These are phyloP conservation scores for Porites cylindrica DNA, from an alignment of 92 coral and sea anemone species.

Conservation along the genomic window DNA sequence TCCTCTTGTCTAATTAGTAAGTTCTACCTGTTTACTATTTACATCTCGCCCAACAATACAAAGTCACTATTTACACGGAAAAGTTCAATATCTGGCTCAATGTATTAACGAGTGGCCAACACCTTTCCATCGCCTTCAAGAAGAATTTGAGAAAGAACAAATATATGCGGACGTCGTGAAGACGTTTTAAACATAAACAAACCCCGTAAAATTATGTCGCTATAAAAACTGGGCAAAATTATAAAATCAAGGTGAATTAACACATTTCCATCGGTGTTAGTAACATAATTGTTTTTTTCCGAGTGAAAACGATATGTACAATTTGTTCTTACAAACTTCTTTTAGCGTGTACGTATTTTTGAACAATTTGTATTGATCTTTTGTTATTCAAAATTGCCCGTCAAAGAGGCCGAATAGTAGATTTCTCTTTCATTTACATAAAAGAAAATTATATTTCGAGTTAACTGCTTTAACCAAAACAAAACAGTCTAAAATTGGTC, in stretches of 20 bases:
- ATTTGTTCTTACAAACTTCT: background rate
- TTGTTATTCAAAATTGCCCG: background rate
- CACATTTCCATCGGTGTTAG: background rate
- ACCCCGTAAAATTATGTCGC: background rate
- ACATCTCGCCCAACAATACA: background rate
- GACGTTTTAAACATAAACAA: background rate
- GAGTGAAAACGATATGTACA: background rate
- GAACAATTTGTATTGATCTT: constrained; percentile 5
- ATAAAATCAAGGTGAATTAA: background rate
- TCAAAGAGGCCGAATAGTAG: background rate
- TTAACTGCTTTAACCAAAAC: background rate
- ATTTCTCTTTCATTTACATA: background rate
- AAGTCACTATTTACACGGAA: constrained; percentile 24
- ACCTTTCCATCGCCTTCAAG: background rate
- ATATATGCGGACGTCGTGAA: background rate
- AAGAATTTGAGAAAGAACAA: too few relatives aligned
- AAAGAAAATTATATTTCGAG: background rate
- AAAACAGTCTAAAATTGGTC: background rate
- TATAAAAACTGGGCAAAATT: background rate
- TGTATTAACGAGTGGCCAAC: background rate
- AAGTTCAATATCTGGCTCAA: background rate
- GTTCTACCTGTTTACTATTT: background rate
- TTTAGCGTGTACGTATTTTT: background rate
- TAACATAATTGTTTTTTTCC: background rate
- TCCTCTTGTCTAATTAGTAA: background rate